These are phyloP conservation scores for Branchinecta lynchi DNA, from an alignment of 1,140 invertebrate species.

Conservation along the genomic window DNA sequence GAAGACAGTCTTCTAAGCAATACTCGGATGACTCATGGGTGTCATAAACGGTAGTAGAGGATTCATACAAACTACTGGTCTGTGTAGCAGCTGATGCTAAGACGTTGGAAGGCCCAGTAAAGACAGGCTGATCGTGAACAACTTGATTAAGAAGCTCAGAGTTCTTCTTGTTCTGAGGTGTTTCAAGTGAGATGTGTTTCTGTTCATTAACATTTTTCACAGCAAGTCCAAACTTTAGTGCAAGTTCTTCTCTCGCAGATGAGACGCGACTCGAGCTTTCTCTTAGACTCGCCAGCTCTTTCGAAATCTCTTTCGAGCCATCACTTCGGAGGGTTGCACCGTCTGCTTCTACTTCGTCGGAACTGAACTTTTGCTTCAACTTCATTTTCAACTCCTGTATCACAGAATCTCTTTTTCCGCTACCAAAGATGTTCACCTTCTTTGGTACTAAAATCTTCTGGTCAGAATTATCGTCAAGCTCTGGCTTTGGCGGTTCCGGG, in stretches of 20 bases:
- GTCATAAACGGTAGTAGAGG: slow-evolving; percentile 11
- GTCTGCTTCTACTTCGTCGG: not conserved
- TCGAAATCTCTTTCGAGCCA: not conserved
- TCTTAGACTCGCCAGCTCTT: not conserved
- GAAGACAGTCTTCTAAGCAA: not conserved
- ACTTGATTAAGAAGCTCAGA: no score
- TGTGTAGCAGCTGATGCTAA: not conserved
- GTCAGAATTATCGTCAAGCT: not conserved
- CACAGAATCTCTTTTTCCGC: slow-evolving; percentile 24
- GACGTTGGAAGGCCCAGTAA: no score
- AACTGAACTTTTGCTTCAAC: slow-evolving; percentile 24
- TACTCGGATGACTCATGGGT: not conserved
- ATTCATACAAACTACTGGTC: slow-evolving; percentile 16
- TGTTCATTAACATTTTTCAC: no score
- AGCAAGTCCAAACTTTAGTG: no score
- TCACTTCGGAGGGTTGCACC: not conserved
- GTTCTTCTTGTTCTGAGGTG: no score
- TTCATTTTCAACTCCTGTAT: slow-evolving; percentile 28
- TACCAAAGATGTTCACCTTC: slow-evolving; percentile 6
- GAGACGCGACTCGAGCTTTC: not conserved
- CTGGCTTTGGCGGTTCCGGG: not conserved
- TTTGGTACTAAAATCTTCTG: not conserved
- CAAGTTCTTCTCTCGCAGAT: not conserved
- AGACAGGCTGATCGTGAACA: no score
- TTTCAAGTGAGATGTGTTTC: no score